Base-by-base conservation (phyloP, 2,797 vertebrate genomes). In the Cynodonichthys magdalenae region DNA sequence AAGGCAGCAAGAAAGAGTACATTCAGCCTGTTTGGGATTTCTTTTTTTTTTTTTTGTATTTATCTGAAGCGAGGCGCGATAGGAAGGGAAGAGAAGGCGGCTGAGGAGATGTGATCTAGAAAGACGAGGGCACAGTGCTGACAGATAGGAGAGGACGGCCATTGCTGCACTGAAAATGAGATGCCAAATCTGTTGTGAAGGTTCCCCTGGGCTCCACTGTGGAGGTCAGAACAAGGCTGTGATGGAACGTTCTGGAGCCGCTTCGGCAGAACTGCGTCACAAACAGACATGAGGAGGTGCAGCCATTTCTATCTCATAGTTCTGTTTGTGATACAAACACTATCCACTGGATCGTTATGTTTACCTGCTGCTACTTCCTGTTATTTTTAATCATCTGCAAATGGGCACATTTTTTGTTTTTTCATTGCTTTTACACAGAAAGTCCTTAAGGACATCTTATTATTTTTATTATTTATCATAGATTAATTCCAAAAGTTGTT, bases 101-200 rank as follows among this genome's bases (percentile, higher is more conserved):
- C 57, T 34, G 69, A 76, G 19, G 86, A 91, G 91, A 93, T 81
- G 79, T 91, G 90, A 92, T 91, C 63, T 80, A 76, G 78, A 74
- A 87, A 80, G 91, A 92, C 84, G 84, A 87, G 87, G 87, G 75
- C 80, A 73, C 82, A 5, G 77, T 19, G 60, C 68, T 93, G 92
- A 94, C 90, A 69, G 90, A 93, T 92, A 71, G 77, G 90, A 93
- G 81, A 79, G 88, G 91, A 93, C 88, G 89, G 91, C 88, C 86
- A 81, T 90, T 74, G 90, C 85, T 66, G 81, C 82, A 65, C 79
- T 81, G 87, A 82, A 86, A 90, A 87, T 66, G 78, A 87, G 83
- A 89, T 75, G 82, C 86, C 87, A 92, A 91, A 94, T 93, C 83
- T 87, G 89, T 92, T 90, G 90, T 92, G 92, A 94, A 92, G 88